Percentiles rank a stretch among this genome's conserved stretches.
phyloP scores from a whole-genome alignment of 2,888 invertebrate genomes.

The Drosophila lutescens region DNA sequence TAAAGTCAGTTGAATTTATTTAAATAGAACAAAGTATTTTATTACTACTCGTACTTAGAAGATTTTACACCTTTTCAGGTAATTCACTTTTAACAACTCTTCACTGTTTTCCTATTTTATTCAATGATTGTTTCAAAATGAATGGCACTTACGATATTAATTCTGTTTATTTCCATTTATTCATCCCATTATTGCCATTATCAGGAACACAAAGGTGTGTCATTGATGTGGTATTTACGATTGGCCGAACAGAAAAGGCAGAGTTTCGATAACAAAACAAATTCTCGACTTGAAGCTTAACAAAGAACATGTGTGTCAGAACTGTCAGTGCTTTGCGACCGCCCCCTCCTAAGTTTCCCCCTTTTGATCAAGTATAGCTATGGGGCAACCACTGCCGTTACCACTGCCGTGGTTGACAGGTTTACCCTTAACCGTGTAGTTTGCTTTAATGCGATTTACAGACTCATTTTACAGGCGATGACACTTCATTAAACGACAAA shows the following conservation, averaged over 20 bases:
- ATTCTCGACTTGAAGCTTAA: not conserved
- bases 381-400: constrained; percentile 36
- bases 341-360: not conserved
- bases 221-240: not conserved
- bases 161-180: not conserved
- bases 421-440: constrained; percentile 71
- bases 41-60: too few species aligned
- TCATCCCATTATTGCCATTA: not conserved
- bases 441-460: constrained; percentile 78
- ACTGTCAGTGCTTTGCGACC: constrained; percentile 33
- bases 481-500: constrained; percentile 80
- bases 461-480: constrained; percentile 82
- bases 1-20: too few species aligned
- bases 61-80: too few species aligned
- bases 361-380: constrained; percentile 13
- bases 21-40: too few species aligned
- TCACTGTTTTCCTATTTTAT: too few species aligned
- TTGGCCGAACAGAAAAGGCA: not conserved
- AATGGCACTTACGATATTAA: not conserved
- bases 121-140: too few species aligned
- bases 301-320: constrained; percentile 30
- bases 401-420: constrained; percentile 57
- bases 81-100: too few species aligned
- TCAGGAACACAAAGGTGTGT: not conserved
- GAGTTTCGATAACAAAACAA: not conserved